Base-by-base conservation (phyloP, 2,797 vertebrate species). In the Ptychadena robeensis region DNA sequence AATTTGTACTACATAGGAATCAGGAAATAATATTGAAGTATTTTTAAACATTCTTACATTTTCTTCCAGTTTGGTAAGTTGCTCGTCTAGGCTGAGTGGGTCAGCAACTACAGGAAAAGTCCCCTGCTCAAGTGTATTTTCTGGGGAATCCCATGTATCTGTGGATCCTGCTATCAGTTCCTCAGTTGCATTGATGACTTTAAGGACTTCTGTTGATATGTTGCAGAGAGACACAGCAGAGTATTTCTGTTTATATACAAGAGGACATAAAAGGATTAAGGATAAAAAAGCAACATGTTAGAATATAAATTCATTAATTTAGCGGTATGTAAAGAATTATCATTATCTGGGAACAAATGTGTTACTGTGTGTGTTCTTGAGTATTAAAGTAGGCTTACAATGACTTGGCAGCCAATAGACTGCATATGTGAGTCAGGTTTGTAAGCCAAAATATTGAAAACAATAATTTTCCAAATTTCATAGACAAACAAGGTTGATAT, bases 141-240 rank as follows among this genome's bases (percentile, higher is more conserved):
- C 88, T 0, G 92, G 91, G 80, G 78, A 85, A 61, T 91, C 90
- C 15, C 91, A 93, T 75, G 96, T 92, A 22, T 92, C 90, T 0
- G 93, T 89, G 0, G 96, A 96, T 91, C 96, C 97, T 14, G 96
- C 96, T 27, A 99, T 97, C 88, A 99, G 90, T 84, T 98, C 96
- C 91, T 99, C 97, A 0, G 97, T 98, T 81, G 97, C 97, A 0
- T 98, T 98, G 89, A 99, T 94, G 86, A 99, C 97, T 90, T 97
- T 98, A 86, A 99, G 93, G 85, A 98, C 97, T 92, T 99, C 97
- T 15, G 97, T 98, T 89, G 98, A 99, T 93, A 99, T 98, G 94
- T 96, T 98, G 95, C 97, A 98, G 91, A 99, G 96, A 85, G 97
- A 98, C 35, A 96, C 96, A 66, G 98, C 97, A 65, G 98, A 98